phyloP scores from a whole-genome alignment of 2,888 invertebrate species.

The Sthenelais limicola region DNA sequence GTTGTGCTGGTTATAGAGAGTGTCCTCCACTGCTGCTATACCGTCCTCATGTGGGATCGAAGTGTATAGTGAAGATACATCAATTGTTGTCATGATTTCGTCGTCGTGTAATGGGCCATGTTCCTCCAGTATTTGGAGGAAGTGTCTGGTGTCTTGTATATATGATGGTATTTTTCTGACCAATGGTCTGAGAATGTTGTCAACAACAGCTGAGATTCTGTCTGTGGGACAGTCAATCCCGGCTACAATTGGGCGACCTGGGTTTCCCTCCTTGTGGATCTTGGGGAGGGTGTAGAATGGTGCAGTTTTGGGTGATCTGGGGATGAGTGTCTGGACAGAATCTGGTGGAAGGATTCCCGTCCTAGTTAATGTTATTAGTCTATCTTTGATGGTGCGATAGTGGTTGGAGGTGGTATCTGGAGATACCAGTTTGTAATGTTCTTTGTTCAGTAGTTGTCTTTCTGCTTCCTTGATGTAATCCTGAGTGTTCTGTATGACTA shows the following conservation, averaged over 20 bases:
- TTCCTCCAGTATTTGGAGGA: background rate
- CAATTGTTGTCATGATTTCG: background rate
- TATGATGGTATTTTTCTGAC: background rate
- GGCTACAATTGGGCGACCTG: background rate
- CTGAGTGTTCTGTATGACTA: conserved; percentile 1
- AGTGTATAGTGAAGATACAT: conserved; percentile 8
- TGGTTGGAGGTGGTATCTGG: too few species aligned
- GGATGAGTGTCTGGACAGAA: background rate
- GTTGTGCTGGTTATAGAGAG: background rate
- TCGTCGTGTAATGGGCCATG: background rate
- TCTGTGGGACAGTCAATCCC: background rate
- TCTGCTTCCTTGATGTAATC: background rate
- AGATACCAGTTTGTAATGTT: background rate
- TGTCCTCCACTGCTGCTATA: background rate
- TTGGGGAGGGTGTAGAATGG: background rate
- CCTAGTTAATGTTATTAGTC: background rate
- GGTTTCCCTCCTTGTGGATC: background rate
- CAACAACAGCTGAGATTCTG: background rate
- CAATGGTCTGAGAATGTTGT: background rate
- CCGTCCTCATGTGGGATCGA: too few species aligned
- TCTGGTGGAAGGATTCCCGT: background rate
- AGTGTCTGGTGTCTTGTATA: background rate
- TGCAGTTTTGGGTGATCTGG: background rate
- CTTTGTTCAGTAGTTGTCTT: background rate
- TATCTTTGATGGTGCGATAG: background rate